Evolutionary conservation across 2,113 vertebrate species (phyloP).

Genomic region (Sander vitreus): DNA sequence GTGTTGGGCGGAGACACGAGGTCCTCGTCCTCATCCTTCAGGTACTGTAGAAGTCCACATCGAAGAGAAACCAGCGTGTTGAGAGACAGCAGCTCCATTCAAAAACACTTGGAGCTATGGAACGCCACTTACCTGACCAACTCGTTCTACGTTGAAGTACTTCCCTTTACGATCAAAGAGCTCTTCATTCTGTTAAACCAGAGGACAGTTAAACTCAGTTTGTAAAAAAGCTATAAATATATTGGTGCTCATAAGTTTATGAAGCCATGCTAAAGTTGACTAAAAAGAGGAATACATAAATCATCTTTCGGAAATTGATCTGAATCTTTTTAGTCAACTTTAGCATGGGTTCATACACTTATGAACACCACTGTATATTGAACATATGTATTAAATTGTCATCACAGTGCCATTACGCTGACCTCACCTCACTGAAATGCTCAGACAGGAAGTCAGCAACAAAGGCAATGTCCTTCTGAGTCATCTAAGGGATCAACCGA

Average conservation of each 20-base stretch:
- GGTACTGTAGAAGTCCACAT: constrained; percentile 85
- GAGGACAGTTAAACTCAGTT: not conserved
- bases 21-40: constrained; percentile 98
- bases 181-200: constrained; percentile 90
- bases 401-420: not conserved
- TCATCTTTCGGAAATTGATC: no score
- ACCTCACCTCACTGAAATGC: constrained; percentile 95
- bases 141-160: constrained; percentile 97
- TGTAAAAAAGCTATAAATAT: not conserved
- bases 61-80: not conserved
- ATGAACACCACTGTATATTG: no score
- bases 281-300: no score
- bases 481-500: constrained; percentile 88
- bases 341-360: no score
- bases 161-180: constrained; percentile 98
- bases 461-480: constrained; percentile 97
- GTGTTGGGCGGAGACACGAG: constrained; percentile 95
- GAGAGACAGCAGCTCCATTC: not conserved
- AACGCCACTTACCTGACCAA: constrained; percentile 90
- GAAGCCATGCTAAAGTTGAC: no score
- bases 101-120: not conserved
- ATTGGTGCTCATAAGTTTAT: not conserved
- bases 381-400: not conserved
- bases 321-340: no score
- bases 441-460: constrained; percentile 99